These are phyloP conservation scores for Ceratina australensis DNA, from an alignment of 1,140 invertebrate species.

Conservation along the genomic window DNA sequence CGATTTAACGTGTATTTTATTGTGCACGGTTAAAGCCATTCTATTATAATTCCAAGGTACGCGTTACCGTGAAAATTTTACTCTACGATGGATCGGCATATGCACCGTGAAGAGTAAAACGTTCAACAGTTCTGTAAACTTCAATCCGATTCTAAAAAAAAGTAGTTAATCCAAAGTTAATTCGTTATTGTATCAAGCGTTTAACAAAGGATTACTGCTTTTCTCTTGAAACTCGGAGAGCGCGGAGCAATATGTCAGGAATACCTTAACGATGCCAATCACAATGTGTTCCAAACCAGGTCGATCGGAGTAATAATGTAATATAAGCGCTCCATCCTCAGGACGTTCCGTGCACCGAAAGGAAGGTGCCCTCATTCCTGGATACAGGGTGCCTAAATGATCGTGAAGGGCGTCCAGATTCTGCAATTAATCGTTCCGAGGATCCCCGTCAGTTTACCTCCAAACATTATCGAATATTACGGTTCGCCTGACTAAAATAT, in stretches of 20 bases:
- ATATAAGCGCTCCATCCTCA: slow-evolving; percentile 90
- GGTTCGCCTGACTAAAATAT: not conserved
- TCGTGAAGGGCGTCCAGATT: slow-evolving; percentile 96
- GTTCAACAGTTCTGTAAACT: too few species aligned
- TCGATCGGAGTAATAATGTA: slow-evolving; percentile 96
- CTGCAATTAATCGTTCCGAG: slow-evolving; percentile 77
- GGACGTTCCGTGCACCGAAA: slow-evolving; percentile 93
- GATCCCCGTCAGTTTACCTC: not conserved
- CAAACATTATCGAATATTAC: not conserved
- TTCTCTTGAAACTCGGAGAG: too few species aligned
- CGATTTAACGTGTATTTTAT: not conserved
- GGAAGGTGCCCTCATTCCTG: slow-evolving; percentile 95
- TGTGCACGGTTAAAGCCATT: not conserved
- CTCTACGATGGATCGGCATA: not conserved
- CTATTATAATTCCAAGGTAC: too few species aligned
- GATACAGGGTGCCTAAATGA: slow-evolving; percentile 94
- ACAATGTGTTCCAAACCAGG: slow-evolving; percentile 96
- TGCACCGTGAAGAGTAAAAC: not conserved
- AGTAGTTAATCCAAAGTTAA: too few species aligned
- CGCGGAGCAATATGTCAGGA: not conserved
- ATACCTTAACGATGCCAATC: slow-evolving; percentile 95
- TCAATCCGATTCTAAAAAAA: too few species aligned
- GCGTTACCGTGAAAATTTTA: not conserved
- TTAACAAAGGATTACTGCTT: too few species aligned
- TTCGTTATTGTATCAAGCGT: too few species aligned